Percentiles rank a stretch among this genome's conserved stretches.
phyloP scores from a whole-genome alignment of 2,888 invertebrate species.

The Megastigmus dorsalis region DNA sequence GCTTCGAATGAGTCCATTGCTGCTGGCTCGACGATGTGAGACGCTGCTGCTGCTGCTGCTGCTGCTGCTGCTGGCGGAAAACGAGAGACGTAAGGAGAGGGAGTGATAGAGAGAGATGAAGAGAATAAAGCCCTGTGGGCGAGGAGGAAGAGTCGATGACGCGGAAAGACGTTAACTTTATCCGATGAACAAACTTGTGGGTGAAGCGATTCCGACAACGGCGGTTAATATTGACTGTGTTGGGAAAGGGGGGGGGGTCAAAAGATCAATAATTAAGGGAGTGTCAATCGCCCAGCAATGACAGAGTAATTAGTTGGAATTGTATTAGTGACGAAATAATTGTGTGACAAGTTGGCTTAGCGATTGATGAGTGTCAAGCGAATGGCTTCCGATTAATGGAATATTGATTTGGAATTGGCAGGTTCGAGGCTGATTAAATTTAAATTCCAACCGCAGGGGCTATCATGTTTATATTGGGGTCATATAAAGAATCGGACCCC shows the following conservation, averaged over 20 bases:
- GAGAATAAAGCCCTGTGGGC: conserved; percentile 26
- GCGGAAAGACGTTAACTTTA: conserved; percentile 32
- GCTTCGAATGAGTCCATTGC: conserved; percentile 16
- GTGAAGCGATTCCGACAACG: neutral
- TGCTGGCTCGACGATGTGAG: neutral
- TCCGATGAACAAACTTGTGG: conserved; percentile 22
- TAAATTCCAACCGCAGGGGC: neutral
- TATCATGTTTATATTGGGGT: neutral
- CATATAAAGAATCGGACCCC: no score
- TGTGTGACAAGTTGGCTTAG: no score
- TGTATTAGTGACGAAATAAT: no score
- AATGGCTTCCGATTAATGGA: no score
- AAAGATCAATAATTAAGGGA: conserved; percentile 23
- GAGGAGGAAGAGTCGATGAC: conserved; percentile 3
- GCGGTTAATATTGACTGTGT: neutral
- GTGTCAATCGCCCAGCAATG: neutral
- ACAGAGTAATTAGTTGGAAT: neutral
- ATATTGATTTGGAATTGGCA: neutral
- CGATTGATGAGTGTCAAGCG: no score
- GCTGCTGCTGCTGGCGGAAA: conserved; percentile 15
- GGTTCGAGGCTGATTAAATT: no score
- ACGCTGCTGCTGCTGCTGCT: neutral
- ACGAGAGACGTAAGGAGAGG: neutral
- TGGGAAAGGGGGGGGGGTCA: neutral
- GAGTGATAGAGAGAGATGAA: neutral